Base-by-base conservation (phyloP, 1,140 invertebrate genomes). In the Ridgeia piscesae region DNA sequence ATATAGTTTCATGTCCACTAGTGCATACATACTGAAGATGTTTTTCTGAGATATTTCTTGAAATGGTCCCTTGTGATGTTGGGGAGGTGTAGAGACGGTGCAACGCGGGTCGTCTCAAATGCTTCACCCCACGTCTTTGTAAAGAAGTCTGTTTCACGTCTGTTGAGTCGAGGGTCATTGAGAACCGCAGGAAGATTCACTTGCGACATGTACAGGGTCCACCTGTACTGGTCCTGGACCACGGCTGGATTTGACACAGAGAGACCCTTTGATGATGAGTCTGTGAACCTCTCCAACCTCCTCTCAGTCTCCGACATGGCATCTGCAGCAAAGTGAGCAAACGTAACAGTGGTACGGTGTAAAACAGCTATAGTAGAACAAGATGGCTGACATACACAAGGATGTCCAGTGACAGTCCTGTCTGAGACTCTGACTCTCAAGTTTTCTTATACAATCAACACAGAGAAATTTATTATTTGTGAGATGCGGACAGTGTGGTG, bases 61-160 rank as follows among this genome's bases (percentile, higher is more conserved):
- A 99, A 99, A 96, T 99, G 98, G 89, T 97, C 97, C 94, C 97
- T 97, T 1, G 97, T 97, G 35, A 99, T 97, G 94, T 98, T 97
- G 89, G 98, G 98, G 93, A 99, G 96, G 95, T 98, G 97, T 1
- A 97, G 97, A 94, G 98, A 98, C 92, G 97, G 97, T 34, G 97
- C 97, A 94, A 99, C 97, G 33, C 97, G 96, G 35, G 96, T 96
- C 94, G 97, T 97, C 93, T 96, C 95, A 93, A 99, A 97, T 96
- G 99, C 99, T 94, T 99, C 98, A 88, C 99, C 99, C 99, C 99
- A 99, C 93, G 98, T 99, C 96, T 98, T 98, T 0, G 99, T 99
- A 94, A 99, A 99, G 94, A 99, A 98, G 95, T 99, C 96, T 96
- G 96, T 94, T 93, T 96, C 94, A 93, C 94, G 97, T 92, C 96